These are phyloP conservation scores for Drosophila burlai DNA, from an alignment of 1,140 invertebrate genomes.

Conservation along the genomic window DNA sequence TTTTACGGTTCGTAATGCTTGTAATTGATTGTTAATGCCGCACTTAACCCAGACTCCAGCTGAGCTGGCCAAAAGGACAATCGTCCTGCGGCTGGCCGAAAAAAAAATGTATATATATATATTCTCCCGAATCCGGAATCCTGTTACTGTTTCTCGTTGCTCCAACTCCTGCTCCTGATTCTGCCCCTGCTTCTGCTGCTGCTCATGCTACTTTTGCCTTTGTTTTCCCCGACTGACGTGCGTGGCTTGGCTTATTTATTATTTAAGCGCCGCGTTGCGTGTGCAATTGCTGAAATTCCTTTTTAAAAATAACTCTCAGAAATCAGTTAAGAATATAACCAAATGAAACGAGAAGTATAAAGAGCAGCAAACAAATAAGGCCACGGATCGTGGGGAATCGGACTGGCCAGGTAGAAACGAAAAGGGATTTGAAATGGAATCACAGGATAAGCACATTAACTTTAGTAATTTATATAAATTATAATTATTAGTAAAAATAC, in stretches of 20 bases:
- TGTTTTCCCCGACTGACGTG: slow-evolving; percentile 22
- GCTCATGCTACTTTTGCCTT: background rate
- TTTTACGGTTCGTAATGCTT: slow-evolving; percentile 76
- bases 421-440: background rate
- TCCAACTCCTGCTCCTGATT: background rate
- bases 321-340: slow-evolving; percentile 63
- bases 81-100: slow-evolving; percentile 37
- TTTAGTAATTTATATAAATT: background rate
- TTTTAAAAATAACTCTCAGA: slow-evolving; percentile 47
- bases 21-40: slow-evolving; percentile 76
- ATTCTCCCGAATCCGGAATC: slow-evolving; percentile 5
- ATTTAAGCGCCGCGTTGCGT: slow-evolving; percentile 63
- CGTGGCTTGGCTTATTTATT: slow-evolving; percentile 67
- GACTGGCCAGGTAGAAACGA: background rate
- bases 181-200: background rate
- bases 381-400: slow-evolving; percentile 18
- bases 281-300: slow-evolving; percentile 60
- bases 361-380: slow-evolving; percentile 28
- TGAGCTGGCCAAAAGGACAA: slow-evolving; percentile 54
- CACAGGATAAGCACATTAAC: background rate
- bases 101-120: background rate
- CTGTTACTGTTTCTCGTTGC: background rate
- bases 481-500: background rate
- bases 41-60: slow-evolving; percentile 70
- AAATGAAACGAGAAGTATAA: slow-evolving; percentile 6